A percentile compares a stretch with the other conserved stretches of the same genome.
Conservation (phyloP, 1,140 invertebrate genomes). For the Thaumatotibia leucotreta region DNA sequence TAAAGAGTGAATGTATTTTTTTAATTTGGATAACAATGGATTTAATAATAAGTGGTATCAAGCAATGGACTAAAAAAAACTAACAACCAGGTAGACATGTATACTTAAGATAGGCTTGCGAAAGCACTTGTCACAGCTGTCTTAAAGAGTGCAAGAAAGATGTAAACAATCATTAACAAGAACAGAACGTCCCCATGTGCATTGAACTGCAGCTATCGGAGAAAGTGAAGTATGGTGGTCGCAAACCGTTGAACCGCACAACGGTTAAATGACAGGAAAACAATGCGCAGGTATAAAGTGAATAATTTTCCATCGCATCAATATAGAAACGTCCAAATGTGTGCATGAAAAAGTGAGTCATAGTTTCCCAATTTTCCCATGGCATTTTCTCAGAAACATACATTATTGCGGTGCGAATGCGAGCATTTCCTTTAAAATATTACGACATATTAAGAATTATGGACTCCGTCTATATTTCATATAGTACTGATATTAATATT, state of each 20-base stretch:
- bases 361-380: too few relatives aligned
- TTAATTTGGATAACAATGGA: not conserved
- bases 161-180: slow-evolving; percentile 5
- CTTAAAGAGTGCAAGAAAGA: not conserved
- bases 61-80: not conserved
- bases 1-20: not conserved
- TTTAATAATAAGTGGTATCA: not conserved
- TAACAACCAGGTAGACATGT: slow-evolving; percentile 3
- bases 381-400: too few relatives aligned
- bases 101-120: not conserved
- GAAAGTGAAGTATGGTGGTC: not conserved
- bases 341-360: too few relatives aligned
- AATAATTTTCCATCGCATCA: too few relatives aligned
- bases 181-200: slow-evolving; percentile 6
- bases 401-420: too few relatives aligned
- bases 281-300: not conserved
- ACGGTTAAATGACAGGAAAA: not conserved
- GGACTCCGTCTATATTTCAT: too few relatives aligned
- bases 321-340: too few relatives aligned
- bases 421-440: too few relatives aligned
- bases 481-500: too few relatives aligned
- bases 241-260: slow-evolving; percentile 6
- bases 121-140: not conserved
- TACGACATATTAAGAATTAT: too few relatives aligned
- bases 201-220: not conserved